Evolutionary conservation across 2,888 invertebrate genomes (phyloP).

Genomic region (Mechanitis messenoides): DNA sequence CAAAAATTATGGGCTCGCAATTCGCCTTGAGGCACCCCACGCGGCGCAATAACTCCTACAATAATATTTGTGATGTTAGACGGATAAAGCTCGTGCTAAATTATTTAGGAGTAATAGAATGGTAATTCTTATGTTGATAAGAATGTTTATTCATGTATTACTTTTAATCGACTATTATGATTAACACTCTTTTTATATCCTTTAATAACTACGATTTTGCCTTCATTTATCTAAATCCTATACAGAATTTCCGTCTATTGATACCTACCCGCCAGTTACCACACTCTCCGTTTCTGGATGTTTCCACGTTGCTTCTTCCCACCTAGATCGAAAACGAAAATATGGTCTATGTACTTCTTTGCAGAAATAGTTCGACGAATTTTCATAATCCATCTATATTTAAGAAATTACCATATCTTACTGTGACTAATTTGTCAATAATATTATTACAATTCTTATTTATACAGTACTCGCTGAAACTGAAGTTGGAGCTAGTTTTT

Average conservation of each 20-base stretch:
- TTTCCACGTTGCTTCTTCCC: conserved; percentile 62
- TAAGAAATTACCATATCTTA: background rate
- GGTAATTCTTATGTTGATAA: conserved; percentile 24
- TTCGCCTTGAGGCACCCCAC: conserved; percentile 67
- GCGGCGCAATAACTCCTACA: conserved; percentile 61
- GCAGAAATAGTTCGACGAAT: conserved; percentile 61
- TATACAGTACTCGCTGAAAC: background rate
- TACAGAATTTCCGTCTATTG: conserved; percentile 33
- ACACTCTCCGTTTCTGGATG: conserved; percentile 59
- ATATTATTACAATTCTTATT: background rate
- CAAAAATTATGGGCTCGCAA: conserved; percentile 71
- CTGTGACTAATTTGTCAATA: too few relatives aligned
- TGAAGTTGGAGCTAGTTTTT: background rate
- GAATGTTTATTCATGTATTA: conserved; percentile 12
- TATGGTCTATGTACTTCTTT: conserved; percentile 63
- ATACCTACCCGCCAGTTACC: conserved; percentile 75
- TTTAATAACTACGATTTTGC: background rate
- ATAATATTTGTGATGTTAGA: conserved; percentile 65
- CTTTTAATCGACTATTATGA: background rate
- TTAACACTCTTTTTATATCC: background rate
- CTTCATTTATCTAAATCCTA: too few relatives aligned
- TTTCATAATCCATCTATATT: conserved; percentile 43
- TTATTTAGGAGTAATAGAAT: conserved; percentile 46
- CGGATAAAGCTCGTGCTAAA: conserved; percentile 56
- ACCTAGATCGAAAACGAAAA: conserved; percentile 76